phyloP scores from a whole-genome alignment of 1,140 invertebrate species.

The Drosophila melanogaster region Release_6_plus_ISO1_MT NT_033777.3:18799001-18799500 shows the following conservation, averaged over 20 bases:
- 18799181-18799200: slow-evolving; percentile 7
- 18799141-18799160: not conserved
- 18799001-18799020: slow-evolving; percentile 34
- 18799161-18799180: not conserved
- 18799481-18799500: slow-evolving; percentile 77
- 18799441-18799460: slow-evolving; percentile 41
- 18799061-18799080: slow-evolving; percentile 41
- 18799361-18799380: slow-evolving; percentile 35
- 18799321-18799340: slow-evolving; percentile 57
- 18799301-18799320: slow-evolving; percentile 9
- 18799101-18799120: slow-evolving; percentile 29
- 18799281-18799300: slow-evolving; percentile 54
- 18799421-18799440: slow-evolving; percentile 25
- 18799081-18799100: slow-evolving; percentile 53
- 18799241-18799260: slow-evolving; percentile 83
- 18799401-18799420: slow-evolving; percentile 49
- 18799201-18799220: slow-evolving; percentile 13
- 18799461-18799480: slow-evolving; percentile 56
- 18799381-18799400: slow-evolving; percentile 39
- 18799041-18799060: slow-evolving; percentile 16
- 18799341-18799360: slow-evolving; percentile 71
- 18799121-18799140: slow-evolving; percentile 26
- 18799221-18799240: slow-evolving; percentile 47
- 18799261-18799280: slow-evolving; percentile 70
- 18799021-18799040: slow-evolving; percentile 45